Conservation (phyloP, 1,140 invertebrate genomes). For the Zaprionus kolodkinae region DNA sequence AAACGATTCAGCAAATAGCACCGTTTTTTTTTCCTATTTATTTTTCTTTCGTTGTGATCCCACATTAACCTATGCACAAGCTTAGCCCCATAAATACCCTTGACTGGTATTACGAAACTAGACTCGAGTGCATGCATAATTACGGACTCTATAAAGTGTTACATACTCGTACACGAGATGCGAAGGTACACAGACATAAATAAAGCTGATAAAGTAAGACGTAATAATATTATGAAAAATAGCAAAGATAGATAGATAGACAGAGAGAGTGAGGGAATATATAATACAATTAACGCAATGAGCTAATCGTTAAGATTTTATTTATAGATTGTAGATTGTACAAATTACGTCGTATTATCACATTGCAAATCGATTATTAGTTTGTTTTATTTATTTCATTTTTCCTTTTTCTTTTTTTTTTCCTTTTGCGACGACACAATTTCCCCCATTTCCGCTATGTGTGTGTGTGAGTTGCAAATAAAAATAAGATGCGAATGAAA, state of each 20-base stretch:
- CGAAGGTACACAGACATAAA: constrained; percentile 37
- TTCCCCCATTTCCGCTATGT: background rate
- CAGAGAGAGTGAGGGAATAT: background rate
- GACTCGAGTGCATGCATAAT: constrained; percentile 1
- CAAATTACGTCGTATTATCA: constrained; percentile 40
- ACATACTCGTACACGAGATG: constrained; percentile 8
- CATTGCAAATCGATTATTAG: constrained; percentile 31
- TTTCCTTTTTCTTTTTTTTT: background rate
- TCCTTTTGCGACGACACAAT: background rate
- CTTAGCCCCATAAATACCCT: constrained; percentile 21
- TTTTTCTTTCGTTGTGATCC: background rate
- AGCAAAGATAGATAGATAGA: constrained; percentile 1
- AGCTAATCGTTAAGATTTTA: constrained; percentile 33
- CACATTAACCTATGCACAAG: background rate
- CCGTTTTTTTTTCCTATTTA: background rate
- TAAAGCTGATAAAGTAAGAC: constrained; percentile 32
- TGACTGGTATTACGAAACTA: constrained; percentile 5
- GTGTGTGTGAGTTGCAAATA: background rate
- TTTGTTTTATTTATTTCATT: constrained; percentile 7
- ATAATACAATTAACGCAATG: constrained; percentile 8
- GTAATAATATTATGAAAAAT: constrained; percentile 5
- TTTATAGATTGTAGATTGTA: constrained; percentile 45
- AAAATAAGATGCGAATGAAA: background rate
- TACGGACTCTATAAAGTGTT: background rate
- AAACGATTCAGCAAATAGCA: background rate